Percentiles rank a stretch among this genome's conserved stretches.
Evolutionary conservation across 2,113 vertebrate genomes (phyloP).

Genomic region (Thinocorus orbignyianus): DNA sequence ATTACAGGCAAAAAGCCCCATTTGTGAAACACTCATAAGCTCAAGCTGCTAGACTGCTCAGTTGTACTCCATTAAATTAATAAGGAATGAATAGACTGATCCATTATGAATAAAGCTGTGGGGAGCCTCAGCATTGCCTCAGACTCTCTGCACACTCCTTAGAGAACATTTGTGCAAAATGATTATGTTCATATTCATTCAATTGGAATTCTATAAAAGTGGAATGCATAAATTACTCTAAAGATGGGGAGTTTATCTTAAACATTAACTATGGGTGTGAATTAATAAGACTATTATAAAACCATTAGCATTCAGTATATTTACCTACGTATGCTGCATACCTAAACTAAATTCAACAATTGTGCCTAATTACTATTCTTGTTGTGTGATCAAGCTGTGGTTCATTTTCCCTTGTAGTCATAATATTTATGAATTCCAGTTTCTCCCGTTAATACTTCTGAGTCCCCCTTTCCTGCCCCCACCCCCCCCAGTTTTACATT

Average conservation of each 20-base stretch:
- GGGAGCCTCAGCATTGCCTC: slow-evolving; percentile 78
- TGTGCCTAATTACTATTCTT: slow-evolving; percentile 65
- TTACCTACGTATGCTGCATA: slow-evolving; percentile 76
- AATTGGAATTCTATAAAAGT: slow-evolving; percentile 86
- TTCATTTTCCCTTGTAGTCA: slow-evolving; percentile 71
- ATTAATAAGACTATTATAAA: slow-evolving; percentile 97
- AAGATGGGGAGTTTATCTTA: slow-evolving; percentile 86
- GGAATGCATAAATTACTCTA: slow-evolving; percentile 83
- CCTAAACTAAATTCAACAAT: slow-evolving; percentile 69
- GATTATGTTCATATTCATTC: slow-evolving; percentile 87
- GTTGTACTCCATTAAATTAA: slow-evolving; percentile 93
- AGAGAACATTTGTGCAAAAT: slow-evolving; percentile 84
- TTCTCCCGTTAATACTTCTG: slow-evolving; percentile 43
- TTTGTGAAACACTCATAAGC: slow-evolving; percentile 92
- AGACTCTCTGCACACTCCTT: slow-evolving; percentile 81
- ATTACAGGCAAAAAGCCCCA: slow-evolving; percentile 93
- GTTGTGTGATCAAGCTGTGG: slow-evolving; percentile 67
- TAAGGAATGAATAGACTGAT: slow-evolving; percentile 87
- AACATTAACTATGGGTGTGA: slow-evolving; percentile 88
- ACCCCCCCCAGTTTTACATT: neutral
- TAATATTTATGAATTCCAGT: slow-evolving; percentile 63
- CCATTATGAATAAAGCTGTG: slow-evolving; percentile 87
- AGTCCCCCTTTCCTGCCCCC: neutral
- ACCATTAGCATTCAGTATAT: slow-evolving; percentile 88
- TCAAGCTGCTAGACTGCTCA: slow-evolving; percentile 84